These are phyloP conservation scores for Thryonomys swinderianus DNA, from an alignment of 2,113 vertebrate species.

Conservation along the genomic window DNA sequence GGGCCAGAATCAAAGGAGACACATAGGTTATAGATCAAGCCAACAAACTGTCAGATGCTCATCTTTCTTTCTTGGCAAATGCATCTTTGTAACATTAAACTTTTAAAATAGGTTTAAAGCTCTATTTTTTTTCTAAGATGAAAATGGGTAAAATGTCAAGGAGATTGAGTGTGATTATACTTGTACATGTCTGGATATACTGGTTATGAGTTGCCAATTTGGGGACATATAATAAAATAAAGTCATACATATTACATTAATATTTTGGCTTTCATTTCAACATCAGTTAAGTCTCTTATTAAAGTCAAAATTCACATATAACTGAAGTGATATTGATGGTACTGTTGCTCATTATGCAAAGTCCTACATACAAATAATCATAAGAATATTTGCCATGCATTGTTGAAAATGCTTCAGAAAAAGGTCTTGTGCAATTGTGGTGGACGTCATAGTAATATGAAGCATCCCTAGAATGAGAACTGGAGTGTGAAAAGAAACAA, in stretches of 20 bases:
- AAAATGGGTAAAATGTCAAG: background rate
- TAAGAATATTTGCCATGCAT: background rate
- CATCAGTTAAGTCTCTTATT: background rate
- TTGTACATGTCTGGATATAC: background rate
- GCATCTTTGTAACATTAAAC: background rate
- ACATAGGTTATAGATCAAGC: background rate
- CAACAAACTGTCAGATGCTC: background rate
- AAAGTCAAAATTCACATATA: background rate
- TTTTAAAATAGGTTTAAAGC: background rate
- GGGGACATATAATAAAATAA: background rate
- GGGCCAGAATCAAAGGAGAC: background rate
- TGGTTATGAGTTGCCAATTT: background rate
- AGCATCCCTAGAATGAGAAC: background rate
- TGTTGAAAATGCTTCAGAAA: background rate
- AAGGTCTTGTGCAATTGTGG: background rate
- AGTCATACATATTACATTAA: background rate
- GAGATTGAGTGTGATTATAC: background rate
- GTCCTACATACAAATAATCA: background rate
- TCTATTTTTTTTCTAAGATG: background rate
- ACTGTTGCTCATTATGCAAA: background rate
- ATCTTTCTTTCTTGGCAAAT: background rate
- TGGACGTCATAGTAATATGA: background rate
- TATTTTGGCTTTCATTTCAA: background rate
- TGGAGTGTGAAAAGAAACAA: background rate
- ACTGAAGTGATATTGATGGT: background rate